Conservation (phyloP, 2,888 invertebrate genomes). For the Eupithecia abbreviata region DNA sequence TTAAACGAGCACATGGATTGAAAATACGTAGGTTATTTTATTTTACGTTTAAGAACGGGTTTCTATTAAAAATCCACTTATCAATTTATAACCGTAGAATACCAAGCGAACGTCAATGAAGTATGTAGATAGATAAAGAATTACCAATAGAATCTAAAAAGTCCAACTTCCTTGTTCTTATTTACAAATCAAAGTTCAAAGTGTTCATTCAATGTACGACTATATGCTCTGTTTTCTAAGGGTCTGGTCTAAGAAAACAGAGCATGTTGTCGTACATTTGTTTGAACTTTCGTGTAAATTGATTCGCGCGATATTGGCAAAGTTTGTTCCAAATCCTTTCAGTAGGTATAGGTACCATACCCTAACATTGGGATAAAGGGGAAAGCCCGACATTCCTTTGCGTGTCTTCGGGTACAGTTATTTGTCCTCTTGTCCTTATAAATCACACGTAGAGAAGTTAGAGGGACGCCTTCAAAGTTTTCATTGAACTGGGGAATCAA, state of each 20-base stretch:
- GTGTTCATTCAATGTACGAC: constrained; percentile 43
- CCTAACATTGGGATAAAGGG: constrained; percentile 53
- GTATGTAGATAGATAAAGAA: neutral
- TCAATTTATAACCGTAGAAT: too few species aligned
- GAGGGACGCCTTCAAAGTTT: constrained; percentile 33
- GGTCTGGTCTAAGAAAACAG: constrained; percentile 33
- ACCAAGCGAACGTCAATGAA: too few species aligned
- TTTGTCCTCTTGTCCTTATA: constrained; percentile 57
- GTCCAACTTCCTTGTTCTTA: constrained; percentile 24
- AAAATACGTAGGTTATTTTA: too few species aligned
- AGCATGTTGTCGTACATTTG: constrained; percentile 47
- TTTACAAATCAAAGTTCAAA: constrained; percentile 38
- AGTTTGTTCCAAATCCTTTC: constrained; percentile 67
- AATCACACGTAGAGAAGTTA: constrained; percentile 48
- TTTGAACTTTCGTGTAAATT: constrained; percentile 65
- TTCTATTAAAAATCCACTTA: too few species aligned
- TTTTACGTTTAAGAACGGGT: too few species aligned
- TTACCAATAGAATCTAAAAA: neutral
- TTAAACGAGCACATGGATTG: too few species aligned
- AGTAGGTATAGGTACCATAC: constrained; percentile 50
- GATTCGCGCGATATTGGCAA: constrained; percentile 70
- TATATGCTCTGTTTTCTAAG: constrained; percentile 38
- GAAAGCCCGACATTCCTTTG: constrained; percentile 54
- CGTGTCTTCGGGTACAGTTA: constrained; percentile 49
- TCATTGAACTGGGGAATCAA: constrained; percentile 18